phyloP scores from a whole-genome alignment of 2,888 invertebrate species.

The Aplocera efformata region DNA sequence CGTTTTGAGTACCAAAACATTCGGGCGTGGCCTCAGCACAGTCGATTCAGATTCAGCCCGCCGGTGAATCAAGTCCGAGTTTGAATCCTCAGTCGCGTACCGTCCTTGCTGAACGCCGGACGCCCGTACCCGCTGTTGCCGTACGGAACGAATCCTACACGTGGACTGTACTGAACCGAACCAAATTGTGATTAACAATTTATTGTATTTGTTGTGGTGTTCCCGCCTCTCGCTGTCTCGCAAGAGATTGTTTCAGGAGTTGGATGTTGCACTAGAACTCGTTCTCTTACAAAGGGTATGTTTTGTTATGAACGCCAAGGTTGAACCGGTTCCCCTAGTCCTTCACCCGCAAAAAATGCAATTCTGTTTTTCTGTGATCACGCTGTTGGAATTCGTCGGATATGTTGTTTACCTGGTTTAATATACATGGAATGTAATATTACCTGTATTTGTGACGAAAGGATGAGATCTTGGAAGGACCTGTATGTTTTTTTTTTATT shows the following conservation, averaged over 20 bases:
- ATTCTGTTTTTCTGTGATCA: slow-evolving; percentile 12
- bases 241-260: slow-evolving; percentile 21
- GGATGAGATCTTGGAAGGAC: not conserved
- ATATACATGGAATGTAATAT: not conserved
- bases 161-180: slow-evolving; percentile 29
- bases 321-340: slow-evolving; percentile 43
- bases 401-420: slow-evolving; percentile 12
- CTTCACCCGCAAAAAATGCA: slow-evolving; percentile 12
- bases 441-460: too few relatives aligned
- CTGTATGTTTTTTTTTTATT: too few relatives aligned
- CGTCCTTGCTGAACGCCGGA: slow-evolving; percentile 27
- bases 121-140: slow-evolving; percentile 23
- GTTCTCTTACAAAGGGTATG: slow-evolving; percentile 20
- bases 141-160: slow-evolving; percentile 11
- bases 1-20: slow-evolving; percentile 50
- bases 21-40: slow-evolving; percentile 54
- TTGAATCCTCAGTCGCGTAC: slow-evolving; percentile 29
- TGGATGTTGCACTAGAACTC: slow-evolving; percentile 24
- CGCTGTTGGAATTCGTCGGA: slow-evolving; percentile 15
- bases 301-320: slow-evolving; percentile 35
- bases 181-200: slow-evolving; percentile 19
- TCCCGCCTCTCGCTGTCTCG: slow-evolving; percentile 19
- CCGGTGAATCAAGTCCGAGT: slow-evolving; percentile 17
- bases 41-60: slow-evolving; percentile 13
- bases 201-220: slow-evolving; percentile 20